Base-by-base conservation (phyloP, 2,113 vertebrate genomes). In the Dromaius novaehollandiae region DNA sequence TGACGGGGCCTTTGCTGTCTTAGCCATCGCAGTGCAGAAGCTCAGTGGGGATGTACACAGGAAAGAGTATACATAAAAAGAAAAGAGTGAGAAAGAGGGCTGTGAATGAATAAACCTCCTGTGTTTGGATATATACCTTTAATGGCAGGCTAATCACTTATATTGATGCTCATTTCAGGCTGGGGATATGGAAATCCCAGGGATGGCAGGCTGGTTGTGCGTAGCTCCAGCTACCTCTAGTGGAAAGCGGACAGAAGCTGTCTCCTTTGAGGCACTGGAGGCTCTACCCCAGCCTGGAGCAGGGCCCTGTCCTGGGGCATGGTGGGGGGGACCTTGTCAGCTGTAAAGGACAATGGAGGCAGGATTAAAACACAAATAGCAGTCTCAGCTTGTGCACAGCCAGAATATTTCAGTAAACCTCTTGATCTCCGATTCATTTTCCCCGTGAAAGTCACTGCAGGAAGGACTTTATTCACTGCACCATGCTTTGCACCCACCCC, bases 151-250 rank as follows among this genome's bases (percentile, higher is more conserved):
- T 44, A 14, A 86, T 77, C 53, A 2, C 65, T 61, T 6, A 4
- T 2, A 3, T 2, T 4, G 7, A 7, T 13, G 53, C 82, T 5
- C 74, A 2, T 63, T 65, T 32, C 17, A 79, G 65, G 50, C 6
- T 55, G 82, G 79, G 28, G 42, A 32, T 11, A 56, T 6, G 68
- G 50, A 30, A 73, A 51, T 77, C 44, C 69, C 95, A 12, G 51
- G 18, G 3, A 19, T 66, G 81, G 20, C 5, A 30, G 60, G 15
- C 3, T 9, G 53, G 11, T 71, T 97, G 58, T 66, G 86, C 28
- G 95, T 51, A 94, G 64, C 83, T 97, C 93, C 96, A 96, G 96
- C 95, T 94, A 88, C 97, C 96, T 97, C 97, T 97, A 97, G 97
- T 90, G 97, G 96, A 92, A 91, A 82, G 32, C 30, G 2, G 46